phyloP scores from a whole-genome alignment of 2,888 invertebrate genomes.

The Eumerus sabulonum region DNA sequence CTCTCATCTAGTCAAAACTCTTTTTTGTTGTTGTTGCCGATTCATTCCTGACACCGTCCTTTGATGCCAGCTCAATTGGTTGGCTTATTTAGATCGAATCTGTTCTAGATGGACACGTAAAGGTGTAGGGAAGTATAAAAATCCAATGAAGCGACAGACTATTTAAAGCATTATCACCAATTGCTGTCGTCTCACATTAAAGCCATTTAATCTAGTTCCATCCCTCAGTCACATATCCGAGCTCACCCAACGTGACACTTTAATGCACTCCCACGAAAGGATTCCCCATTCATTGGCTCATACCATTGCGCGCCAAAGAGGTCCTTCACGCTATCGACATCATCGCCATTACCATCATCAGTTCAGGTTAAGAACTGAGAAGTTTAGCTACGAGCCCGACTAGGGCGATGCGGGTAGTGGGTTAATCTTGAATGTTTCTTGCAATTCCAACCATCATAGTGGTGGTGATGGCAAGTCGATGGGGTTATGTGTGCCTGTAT shows the following conservation, averaged over 20 bases:
- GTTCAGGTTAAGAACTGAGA: slow-evolving; percentile 33
- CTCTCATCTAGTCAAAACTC: too few species aligned
- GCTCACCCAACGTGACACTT: slow-evolving; percentile 13
- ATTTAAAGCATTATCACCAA: slow-evolving; percentile 42
- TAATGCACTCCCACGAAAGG: slow-evolving; percentile 27
- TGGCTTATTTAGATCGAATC: neutral
- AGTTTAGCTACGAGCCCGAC: neutral
- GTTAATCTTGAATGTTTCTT: slow-evolving; percentile 47
- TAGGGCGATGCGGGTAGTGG: slow-evolving; percentile 26
- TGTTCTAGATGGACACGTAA: too few species aligned
- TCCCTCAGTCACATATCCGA: slow-evolving; percentile 2
- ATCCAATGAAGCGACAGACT: slow-evolving; percentile 37
- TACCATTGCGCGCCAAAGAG: neutral
- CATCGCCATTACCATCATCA: slow-evolving; percentile 21
- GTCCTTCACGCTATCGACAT: slow-evolving; percentile 33
- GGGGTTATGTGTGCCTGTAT: slow-evolving; percentile 32
- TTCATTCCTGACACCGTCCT: too few species aligned
- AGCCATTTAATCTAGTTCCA: slow-evolving; percentile 24
- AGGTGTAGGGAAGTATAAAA: slow-evolving; percentile 16
- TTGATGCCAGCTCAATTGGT: slow-evolving; percentile 8
- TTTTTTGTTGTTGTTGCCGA: too few species aligned
- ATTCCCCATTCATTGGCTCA: slow-evolving; percentile 1
- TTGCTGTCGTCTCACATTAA: slow-evolving; percentile 38
- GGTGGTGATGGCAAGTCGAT: neutral
- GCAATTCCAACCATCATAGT: slow-evolving; percentile 16